Conservation (phyloP, 2,797 vertebrate genomes). For the Scleropages formosus region DNA sequence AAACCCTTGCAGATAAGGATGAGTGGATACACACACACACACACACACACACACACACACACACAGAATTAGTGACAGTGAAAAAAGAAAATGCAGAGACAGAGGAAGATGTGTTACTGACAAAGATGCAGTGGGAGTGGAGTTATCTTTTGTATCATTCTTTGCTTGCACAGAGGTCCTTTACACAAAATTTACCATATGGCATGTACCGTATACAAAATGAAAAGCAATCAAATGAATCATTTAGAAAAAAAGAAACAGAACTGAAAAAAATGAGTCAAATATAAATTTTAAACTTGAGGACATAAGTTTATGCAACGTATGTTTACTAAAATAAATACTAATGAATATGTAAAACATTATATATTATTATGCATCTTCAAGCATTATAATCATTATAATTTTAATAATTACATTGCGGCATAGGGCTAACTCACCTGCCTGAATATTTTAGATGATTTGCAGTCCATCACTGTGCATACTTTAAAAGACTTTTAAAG, state of each 20-base stretch:
- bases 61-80: not conserved
- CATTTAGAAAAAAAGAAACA: no score
- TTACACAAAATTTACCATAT: constrained; percentile 1
- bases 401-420: not conserved
- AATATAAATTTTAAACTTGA: no score
- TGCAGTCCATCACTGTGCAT: constrained; percentile 55
- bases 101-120: constrained; percentile 61
- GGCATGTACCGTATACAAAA: no score
- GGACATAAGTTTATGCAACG: no score
- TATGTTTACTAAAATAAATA: no score
- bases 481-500: constrained; percentile 60
- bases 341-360: not conserved
- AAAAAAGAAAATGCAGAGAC: not conserved
- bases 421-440: not conserved
- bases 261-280: no score
- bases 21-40: no score
- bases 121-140: constrained; percentile 50
- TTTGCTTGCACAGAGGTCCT: constrained; percentile 22
- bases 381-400: not conserved
- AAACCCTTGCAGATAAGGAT: no score
- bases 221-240: no score
- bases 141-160: constrained; percentile 2
- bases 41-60: constrained; percentile 5
- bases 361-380: not conserved
- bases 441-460: no score